Base-by-base conservation (phyloP, 2,797 vertebrate genomes). In the Allobates femoralis region DNA sequence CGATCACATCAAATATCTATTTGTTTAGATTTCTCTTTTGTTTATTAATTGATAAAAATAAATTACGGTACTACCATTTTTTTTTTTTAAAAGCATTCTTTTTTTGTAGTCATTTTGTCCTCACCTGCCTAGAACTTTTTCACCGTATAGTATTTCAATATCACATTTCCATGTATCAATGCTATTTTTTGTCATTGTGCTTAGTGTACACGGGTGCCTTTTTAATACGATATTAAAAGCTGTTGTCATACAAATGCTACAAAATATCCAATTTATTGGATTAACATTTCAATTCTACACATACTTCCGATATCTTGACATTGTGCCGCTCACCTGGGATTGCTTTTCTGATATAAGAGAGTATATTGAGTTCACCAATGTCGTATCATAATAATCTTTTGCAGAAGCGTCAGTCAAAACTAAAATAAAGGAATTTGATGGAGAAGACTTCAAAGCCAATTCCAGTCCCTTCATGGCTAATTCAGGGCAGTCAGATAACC, bases 341-440 rank as follows among this genome's bases (percentile, higher is more conserved):
- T 79, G 30, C 8, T 28, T 79, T 23, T 23, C 11, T 23, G 23
- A 5, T 60, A 79, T 37, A 41, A 79, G 77, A 34, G 77, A 46
- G 56, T 62, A 60, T 60, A 79, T 41, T 12, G n/a, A 8, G 41
- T 79, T 62, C 37, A 60, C 4, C 60, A 79, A n/a, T 23, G 30
- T 7, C 7, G 15, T 26, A 15, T 79, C 26, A 37, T 37, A n/a
- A 58, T 79, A 79, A 79, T 79, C 77, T 41, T 37, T 60, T 11
- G 77, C 77, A 26, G 77, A 79, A 23, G 77, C 77, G 62, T 79
- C 77, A 26, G 77, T 79, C 6, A 79, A 34, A 3, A 79, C 77
- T 32, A 79, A 21, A 41, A 79, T 79, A 62, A 79, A 37, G 11
- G 77, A 60, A 62, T 79, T 62, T 23, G 56, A 30, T 0, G 77